Evolutionary conservation across 1,140 invertebrate species (phyloP), one percentile per base, ranked within the genome.

Genomic region (Rhagoletis zephyria): DNA sequence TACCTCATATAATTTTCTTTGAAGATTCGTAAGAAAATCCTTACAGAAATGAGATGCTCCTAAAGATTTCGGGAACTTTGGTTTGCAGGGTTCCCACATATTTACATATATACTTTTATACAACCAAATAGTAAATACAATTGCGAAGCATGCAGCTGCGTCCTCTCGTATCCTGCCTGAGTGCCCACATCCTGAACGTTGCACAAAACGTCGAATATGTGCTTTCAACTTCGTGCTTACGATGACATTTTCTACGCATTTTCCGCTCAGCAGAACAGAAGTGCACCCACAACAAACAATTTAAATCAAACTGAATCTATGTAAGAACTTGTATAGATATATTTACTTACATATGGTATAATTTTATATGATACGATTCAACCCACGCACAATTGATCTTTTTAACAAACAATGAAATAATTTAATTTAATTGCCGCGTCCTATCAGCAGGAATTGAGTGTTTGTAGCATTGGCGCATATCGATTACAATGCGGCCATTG

Each of bases 391-490:
- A 81, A 81, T 81, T 81, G 74, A 56, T 81, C 74, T 81, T 56
- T 81, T 59, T 56, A 81, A 42, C 48, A 81, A 81, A 81, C 74
- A 81, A 81, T 81, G n/a, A 81, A 81, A 81, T 81, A 81, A 81
- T 19, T 81, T 81, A 81, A 81, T 81, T 81, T 81, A 81, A 59
- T 81, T 81, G 48, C 48, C 48, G 74, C 48, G 74, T 10, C 42
- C 14, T 42, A 74, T 3, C 42, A 77, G 51, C 12, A 7, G 4
- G 64, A 67, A 67, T 67, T 67, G n/a, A 40, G 1, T 30, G 40
- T 67, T 67, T 40, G 30, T 67, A 67, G 64, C 64, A 10, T 67
- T 40, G n/a, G 19, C 74, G 74, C 74, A 56, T 81, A 81, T 81
- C 74, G 74, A 81, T 81, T 81, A 81, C 74, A 81, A 81, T 51